Evolutionary conservation across 2,797 vertebrate species (phyloP), one percentile per base, ranked within the genome.

Genomic region (Platyrinchus mystaceus): DNA sequence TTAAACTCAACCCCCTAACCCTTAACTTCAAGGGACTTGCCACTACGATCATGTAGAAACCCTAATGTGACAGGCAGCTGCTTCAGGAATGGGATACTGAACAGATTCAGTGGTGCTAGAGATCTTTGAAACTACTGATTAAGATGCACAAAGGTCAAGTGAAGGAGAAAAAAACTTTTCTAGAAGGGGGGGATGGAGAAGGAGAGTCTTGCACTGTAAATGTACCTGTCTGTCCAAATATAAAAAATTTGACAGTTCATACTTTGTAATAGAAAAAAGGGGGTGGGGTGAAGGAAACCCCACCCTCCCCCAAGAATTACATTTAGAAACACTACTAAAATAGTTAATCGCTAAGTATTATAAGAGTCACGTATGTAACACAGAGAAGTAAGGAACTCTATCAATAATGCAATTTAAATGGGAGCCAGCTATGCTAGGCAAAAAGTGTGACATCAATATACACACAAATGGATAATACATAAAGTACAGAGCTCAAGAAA

Each of bases 231-330:
- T 71, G 8, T 37, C 28, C 67, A 73, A 59, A 44, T 26, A 39
- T 34, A n/a, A 44, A 77, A 63, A 66, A 37, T 49, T 12, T 46
- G 21, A 5, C 13, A 56, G 59, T 55, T 66, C 20, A 46, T 69
- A 41, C 2, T 47, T 59, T n/a, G 17, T 39, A 49, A 58, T 30
- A 21, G 30, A 39, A 64, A 70, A 64, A 46, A 7, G 22, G 32
- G 6, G 14, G 4, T 3, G 1, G 3, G 3, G 8, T 52, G 17
- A 30, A 52, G 9, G 12, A 12, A 41, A 7, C 4, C 14, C 43
- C 44, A 58, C 1, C 2, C 5, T 27, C 12, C 27, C 26, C 0
- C 9, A 14, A 36, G 7, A 2, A 59, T 36, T 43, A 37, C 12
- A 39, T 73, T 80, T 75, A 63, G 39, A 66, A 89, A 41, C 2